phyloP scores from a whole-genome alignment of 2,113 vertebrate species.

The Apeltes quadracus region DNA sequence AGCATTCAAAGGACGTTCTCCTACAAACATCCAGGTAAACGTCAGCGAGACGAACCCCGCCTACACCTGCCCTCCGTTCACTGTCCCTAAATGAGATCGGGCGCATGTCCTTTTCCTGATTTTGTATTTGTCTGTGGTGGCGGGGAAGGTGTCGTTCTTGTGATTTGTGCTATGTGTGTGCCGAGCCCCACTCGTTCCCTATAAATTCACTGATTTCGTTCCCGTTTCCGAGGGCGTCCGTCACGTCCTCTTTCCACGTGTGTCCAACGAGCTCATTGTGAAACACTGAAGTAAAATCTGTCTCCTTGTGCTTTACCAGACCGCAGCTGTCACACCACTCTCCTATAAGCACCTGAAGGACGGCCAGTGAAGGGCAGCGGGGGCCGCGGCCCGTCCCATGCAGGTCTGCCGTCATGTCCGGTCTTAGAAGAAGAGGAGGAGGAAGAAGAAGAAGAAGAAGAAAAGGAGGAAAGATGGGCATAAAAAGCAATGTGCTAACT shows the following conservation, averaged over 20 bases:
- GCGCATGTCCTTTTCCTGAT: constrained; percentile 37
- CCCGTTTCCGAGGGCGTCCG: constrained; percentile 19
- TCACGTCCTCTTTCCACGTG: background rate
- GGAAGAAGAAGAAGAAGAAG: constrained; percentile 16
- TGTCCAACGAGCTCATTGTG: background rate
- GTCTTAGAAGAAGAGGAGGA: constrained; percentile 19
- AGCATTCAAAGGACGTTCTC: constrained; percentile 72
- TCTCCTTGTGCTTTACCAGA: constrained; percentile 59
- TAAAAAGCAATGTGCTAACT: background rate
- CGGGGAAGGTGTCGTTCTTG: background rate
- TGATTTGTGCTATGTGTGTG: background rate
- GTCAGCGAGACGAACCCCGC: background rate
- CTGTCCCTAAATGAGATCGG: constrained; percentile 15
- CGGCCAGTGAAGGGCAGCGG: constrained; percentile 48
- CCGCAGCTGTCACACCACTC: constrained; percentile 70
- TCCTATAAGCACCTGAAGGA: constrained; percentile 81
- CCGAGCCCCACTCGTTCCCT: constrained; percentile 12
- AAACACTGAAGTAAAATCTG: background rate
- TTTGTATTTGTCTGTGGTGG: constrained; percentile 39
- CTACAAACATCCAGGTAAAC: constrained; percentile 78
- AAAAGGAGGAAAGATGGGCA: constrained; percentile 8
- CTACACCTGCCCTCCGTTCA: constrained; percentile 23
- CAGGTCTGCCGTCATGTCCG: constrained; percentile 33
- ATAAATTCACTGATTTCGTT: constrained; percentile 1
- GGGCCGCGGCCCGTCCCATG: constrained; percentile 28